These are phyloP conservation scores for Procavia capensis DNA, from an alignment of 2,113 vertebrate species.

Conservation along the genomic window DNA sequence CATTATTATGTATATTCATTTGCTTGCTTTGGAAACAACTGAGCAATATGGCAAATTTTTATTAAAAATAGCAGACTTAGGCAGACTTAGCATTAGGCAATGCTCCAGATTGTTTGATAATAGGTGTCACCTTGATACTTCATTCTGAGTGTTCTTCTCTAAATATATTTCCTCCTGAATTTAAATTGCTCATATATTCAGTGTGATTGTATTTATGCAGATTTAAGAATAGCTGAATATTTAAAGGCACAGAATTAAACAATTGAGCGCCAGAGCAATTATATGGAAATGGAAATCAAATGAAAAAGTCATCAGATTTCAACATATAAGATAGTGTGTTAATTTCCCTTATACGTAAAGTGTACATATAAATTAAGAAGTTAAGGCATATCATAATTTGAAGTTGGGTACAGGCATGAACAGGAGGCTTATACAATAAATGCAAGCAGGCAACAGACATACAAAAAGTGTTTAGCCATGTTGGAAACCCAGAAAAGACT, in stretches of 20 bases:
- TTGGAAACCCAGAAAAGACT: neutral
- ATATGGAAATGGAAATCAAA: slow-evolving; percentile 19
- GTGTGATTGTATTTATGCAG: neutral
- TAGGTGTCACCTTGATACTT: slow-evolving; percentile 69
- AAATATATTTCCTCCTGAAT: slow-evolving; percentile 66
- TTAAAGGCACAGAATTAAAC: slow-evolving; percentile 10
- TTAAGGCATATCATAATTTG: neutral
- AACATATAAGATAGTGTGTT: neutral
- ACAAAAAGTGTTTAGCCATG: neutral
- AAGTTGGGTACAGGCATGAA: neutral
- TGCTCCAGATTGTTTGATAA: slow-evolving; percentile 59
- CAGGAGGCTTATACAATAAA: neutral
- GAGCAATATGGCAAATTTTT: slow-evolving; percentile 57
- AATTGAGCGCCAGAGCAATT: neutral
- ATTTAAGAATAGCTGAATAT: slow-evolving; percentile 5
- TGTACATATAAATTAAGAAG: neutral
- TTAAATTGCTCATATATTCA: slow-evolving; percentile 57
- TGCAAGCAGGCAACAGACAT: neutral
- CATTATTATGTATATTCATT: slow-evolving; percentile 65
- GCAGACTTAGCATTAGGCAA: no score
- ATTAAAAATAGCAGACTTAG: slow-evolving; percentile 36
- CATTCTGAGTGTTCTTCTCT: slow-evolving; percentile 23
- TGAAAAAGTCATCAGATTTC: neutral
- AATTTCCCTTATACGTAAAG: neutral
- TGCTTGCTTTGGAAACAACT: slow-evolving; percentile 62